Evolutionary conservation across 2,888 invertebrate species (phyloP), one percentile per base, ranked within the genome.

Genomic region (Operophtera brumata): DNA sequence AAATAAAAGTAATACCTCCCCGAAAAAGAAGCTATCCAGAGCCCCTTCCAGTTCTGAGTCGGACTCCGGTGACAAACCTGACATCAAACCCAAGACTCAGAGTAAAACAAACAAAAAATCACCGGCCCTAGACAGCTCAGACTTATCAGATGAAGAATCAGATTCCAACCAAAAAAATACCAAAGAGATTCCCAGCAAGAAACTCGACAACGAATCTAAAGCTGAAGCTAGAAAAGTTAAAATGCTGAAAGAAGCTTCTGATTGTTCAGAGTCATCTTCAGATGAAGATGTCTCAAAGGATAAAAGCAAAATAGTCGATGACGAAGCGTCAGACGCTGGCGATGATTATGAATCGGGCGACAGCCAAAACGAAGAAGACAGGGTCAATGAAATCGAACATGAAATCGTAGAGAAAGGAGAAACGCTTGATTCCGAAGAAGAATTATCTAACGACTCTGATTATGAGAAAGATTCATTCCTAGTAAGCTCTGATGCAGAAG

Each of bases 401-500:
- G 86, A 91, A 75, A 78, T 93, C 41, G 53, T 78, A 10, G 84
- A 84, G 34, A 85, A 83, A 61, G 92, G 91, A 1, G 91, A 91
- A 73, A 91, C 91, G 2, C 71, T 92, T 54, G 84, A 88, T 42
- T 90, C 91, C 41, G 84, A 91, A 39, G 82, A 81, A 37, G 79
- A 89, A 6, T 72, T 83, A 20, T 85, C 88, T 1, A 74, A 82
- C 55, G 89, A 91, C 46, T 75, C 84, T 0, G 85, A 90, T 57
- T 91, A 90, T 57, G 89, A 90, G 66, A 89, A 84, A 67, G 91
- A 85, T 64, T 92, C 92, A 0, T 93, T 93, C 68, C 67, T 93
- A 51, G 91, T 91, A 1, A 88, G 84, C 60, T 90, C 91, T 1
- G 84, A 86, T 69, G 84, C 81, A 59, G 89, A 89, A 71, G 90